Base-by-base conservation (phyloP, 2,888 invertebrate species). In the Metellina segmentata region DNA sequence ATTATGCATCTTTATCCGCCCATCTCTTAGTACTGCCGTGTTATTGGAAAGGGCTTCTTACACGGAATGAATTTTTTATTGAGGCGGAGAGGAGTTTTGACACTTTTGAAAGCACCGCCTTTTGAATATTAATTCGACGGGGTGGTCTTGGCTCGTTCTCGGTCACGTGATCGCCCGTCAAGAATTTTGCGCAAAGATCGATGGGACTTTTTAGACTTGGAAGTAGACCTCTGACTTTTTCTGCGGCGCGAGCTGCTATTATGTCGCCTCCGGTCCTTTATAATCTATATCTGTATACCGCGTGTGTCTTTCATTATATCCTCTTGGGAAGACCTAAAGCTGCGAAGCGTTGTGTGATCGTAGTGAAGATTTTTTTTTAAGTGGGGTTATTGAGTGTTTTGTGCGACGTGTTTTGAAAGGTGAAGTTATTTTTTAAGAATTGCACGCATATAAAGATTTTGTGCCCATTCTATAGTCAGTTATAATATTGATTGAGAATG, bases 61-160 rank as follows among this genome's bases (percentile, higher is more conserved):
- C 91, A 78, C 69, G 81, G 19, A 77, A 91, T 87, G 78, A 87
- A 87, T 91, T 91, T 91, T 91, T 91, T 87, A 91, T 91, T 72
- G 53, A 53, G 34, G 77, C 52, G 61, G 78, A 83, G 87, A 91
- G 86, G 81, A 91, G 52, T 91, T 91, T 87, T 91, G 91, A 87
- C 83, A 82, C 87, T 91, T 91, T 91, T 81, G 77, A 70, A 91
- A 91, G 72, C n/a, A 69, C 78, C 71, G 81, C 81, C 86, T 82
- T 74, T 91, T 75, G 87, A 85, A 91, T 86, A 91, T 87, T 91
- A 91, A 91, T 91, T 91, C 83, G 16, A 70, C 7, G 53, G 34
- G 74, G 53, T 11, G 16, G 34, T 74, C n/a, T n/a, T 8, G 53
- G 7, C 20, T 69, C 77, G 75, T 78, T n/a, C 20, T 61, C 19